phyloP scores from a whole-genome alignment of 2,113 vertebrate genomes.

The human (Homo sapiens) region DNA sequence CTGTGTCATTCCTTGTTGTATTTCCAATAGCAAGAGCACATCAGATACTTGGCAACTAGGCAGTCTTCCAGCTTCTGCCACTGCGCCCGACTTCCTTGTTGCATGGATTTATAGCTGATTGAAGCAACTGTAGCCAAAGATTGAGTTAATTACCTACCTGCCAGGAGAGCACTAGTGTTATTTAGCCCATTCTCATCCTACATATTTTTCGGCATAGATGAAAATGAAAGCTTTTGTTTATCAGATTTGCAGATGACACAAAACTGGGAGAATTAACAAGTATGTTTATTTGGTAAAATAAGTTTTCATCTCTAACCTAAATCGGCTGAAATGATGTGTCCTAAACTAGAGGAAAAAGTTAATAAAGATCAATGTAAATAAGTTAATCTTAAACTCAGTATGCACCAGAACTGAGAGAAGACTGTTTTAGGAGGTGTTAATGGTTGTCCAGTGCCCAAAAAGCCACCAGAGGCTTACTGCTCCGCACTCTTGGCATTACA shows the following conservation, averaged over 20 bases:
- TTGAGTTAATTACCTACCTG: not conserved
- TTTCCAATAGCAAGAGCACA: no score
- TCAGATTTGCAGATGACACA: not conserved
- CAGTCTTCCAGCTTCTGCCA: no score
- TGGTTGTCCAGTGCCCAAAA: not conserved
- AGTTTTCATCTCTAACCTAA: not conserved
- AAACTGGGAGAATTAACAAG: not conserved
- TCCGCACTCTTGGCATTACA: no score
- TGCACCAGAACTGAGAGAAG: not conserved
- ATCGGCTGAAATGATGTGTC: not conserved
- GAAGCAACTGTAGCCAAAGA: not conserved
- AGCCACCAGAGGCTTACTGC: not conserved
- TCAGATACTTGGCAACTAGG: no score
- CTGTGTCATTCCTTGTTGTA: no score
- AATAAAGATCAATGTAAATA: slow-evolving; percentile 1
- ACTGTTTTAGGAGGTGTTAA: not conserved
- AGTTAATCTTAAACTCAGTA: not conserved
- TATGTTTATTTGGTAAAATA: not conserved
- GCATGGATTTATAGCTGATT: not conserved
- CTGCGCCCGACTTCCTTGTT: no score
- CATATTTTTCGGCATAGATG: not conserved
- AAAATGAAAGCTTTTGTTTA: not conserved
- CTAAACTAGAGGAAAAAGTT: not conserved
- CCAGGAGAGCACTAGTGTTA: not conserved
- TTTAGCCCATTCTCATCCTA: not conserved